These are phyloP conservation scores for Drosophila recens DNA, from an alignment of 2,888 invertebrate species.

Conservation along the genomic window DNA sequence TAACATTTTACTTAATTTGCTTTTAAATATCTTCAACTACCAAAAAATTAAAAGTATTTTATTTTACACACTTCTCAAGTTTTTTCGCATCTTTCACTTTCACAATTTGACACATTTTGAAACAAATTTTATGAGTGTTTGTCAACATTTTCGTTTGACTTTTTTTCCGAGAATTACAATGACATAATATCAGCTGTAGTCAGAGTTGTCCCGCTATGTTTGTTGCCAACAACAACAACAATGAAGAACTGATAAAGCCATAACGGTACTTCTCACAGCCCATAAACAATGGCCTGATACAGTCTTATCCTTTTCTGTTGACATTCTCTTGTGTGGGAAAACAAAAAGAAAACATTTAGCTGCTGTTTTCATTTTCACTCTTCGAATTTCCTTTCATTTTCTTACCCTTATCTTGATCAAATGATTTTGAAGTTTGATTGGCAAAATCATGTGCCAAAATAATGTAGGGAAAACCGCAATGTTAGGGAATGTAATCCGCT, in stretches of 20 bases:
- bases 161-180: conserved; percentile 39
- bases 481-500: conserved; percentile 53
- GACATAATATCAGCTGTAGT: conserved; percentile 34
- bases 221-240: conserved; percentile 24
- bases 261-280: conserved; percentile 62
- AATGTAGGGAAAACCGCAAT: conserved; percentile 21
- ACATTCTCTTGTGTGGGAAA: conserved; percentile 48
- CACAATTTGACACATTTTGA: conserved; percentile 7
- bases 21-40: too few relatives aligned
- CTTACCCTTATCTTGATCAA: conserved; percentile 48
- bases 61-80: not conserved
- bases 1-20: too few relatives aligned
- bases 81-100: not conserved
- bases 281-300: conserved; percentile 44
- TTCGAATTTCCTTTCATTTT: conserved; percentile 10
- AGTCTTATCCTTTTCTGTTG: conserved; percentile 46
- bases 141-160: conserved; percentile 9
- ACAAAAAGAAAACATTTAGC: conserved; percentile 31
- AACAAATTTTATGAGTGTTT: conserved; percentile 23
- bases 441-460: conserved; percentile 31
- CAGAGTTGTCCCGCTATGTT: conserved; percentile 46
- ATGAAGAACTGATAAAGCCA: conserved; percentile 48
- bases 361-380: conserved; percentile 11
- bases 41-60: not conserved
- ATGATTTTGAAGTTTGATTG: conserved; percentile 40